phyloP scores from a whole-genome alignment of 2,888 invertebrate genomes.

The Erebia palarica region DNA sequence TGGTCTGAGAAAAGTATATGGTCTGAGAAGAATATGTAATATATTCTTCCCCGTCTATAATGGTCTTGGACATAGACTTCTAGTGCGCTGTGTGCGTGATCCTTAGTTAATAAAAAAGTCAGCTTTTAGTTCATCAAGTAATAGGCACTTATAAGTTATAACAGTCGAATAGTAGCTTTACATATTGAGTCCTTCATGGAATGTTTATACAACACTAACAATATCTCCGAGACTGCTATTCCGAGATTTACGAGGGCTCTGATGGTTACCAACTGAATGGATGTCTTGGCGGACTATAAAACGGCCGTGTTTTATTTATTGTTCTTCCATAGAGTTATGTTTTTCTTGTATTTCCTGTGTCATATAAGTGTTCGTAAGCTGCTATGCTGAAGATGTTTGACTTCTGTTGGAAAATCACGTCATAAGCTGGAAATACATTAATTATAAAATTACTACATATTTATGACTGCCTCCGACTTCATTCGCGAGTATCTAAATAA shows the following conservation, averaged over 20 bases:
- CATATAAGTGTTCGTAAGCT: conserved; percentile 5
- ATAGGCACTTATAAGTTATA: background rate
- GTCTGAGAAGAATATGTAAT: no score
- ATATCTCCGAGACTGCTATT: conserved; percentile 62
- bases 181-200: conserved; percentile 20
- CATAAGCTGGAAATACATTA: background rate
- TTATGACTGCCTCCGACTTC: no score
- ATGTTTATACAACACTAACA: conserved; percentile 55
- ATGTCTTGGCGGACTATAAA: conserved; percentile 65
- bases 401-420: conserved; percentile 9
- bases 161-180: background rate
- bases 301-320: conserved; percentile 59
- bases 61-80: no score
- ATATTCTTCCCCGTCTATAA: no score
- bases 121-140: background rate
- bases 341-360: conserved; percentile 72
- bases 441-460: background rate
- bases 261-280: conserved; percentile 68
- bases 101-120: no score
- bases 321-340: conserved; percentile 55
- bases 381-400: conserved; percentile 1
- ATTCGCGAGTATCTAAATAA: no score
- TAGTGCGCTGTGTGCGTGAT: no score
- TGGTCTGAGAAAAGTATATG: no score
- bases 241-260: conserved; percentile 67